Conservation (phyloP, 2,797 vertebrate genomes). For the Schizothorax lantsangensis region DNA sequence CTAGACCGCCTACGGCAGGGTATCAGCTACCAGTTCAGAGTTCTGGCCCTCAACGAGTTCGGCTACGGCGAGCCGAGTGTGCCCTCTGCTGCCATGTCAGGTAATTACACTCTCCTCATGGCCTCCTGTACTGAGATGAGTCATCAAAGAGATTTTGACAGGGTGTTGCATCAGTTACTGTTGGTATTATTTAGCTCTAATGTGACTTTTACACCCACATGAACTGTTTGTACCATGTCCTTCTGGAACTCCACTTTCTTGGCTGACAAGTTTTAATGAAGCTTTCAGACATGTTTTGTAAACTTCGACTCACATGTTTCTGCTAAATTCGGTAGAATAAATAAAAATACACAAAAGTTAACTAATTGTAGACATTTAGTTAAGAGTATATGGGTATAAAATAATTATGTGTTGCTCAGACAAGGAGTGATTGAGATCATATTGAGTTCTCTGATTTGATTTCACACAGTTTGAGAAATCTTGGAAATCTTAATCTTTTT, state of each 20-base stretch:
- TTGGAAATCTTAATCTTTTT: background rate
- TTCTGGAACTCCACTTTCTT: background rate
- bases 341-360: background rate
- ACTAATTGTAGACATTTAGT: background rate
- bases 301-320: background rate
- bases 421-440: background rate
- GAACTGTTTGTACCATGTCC: background rate
- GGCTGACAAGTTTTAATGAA: background rate
- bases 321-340: background rate
- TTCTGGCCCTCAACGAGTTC: conserved; percentile 88
- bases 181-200: conserved; percentile 8
- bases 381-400: background rate
- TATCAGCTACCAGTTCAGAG: conserved; percentile 94
- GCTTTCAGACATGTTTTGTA: background rate
- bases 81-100: conserved; percentile 88
- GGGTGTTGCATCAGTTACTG: background rate
- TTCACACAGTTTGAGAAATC: background rate
- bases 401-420: background rate
- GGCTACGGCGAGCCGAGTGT: conserved; percentile 93
- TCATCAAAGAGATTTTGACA: conserved; percentile 16
- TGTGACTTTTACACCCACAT: conserved; percentile 4
- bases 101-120: conserved; percentile 71
- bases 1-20: conserved; percentile 89
- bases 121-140: conserved; percentile 8
- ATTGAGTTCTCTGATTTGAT: background rate